phyloP scores from a whole-genome alignment of 2,888 invertebrate genomes.

The Dorcus parallelipipedus region DNA sequence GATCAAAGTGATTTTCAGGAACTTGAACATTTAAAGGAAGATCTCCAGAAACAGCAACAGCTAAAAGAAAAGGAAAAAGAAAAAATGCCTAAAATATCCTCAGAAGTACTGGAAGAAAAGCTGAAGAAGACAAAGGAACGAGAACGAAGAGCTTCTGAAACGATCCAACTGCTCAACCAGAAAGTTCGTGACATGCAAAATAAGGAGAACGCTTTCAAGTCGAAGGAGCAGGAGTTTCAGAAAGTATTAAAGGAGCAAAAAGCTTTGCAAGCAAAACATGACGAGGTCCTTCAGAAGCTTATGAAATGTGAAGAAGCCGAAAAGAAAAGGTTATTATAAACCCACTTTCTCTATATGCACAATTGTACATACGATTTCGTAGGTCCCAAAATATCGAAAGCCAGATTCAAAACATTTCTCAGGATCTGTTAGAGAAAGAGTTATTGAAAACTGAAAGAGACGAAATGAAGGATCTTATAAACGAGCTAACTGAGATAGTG shows the following conservation, averaged over 20 bases:
- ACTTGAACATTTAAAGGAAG: conserved; percentile 7
- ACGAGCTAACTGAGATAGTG: conserved; percentile 19
- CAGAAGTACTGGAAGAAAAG: conserved; percentile 6
- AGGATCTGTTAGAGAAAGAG: conserved; percentile 18
- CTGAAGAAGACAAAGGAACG: conserved; percentile 13
- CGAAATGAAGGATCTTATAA: conserved; percentile 19
- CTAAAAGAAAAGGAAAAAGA: not conserved
- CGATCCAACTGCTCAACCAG: conserved; percentile 8
- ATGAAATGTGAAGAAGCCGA: conserved; percentile 14
- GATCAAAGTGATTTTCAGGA: conserved; percentile 4
- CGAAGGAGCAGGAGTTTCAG: conserved; percentile 16
- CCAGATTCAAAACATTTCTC: conserved; percentile 15
- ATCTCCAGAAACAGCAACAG: conserved; percentile 6
- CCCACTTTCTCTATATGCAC: not conserved
- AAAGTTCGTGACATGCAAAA: conserved; percentile 14
- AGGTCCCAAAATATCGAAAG: conserved; percentile 12
- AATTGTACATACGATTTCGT: not conserved
- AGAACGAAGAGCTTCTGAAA: conserved; percentile 12
- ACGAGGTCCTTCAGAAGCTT: conserved; percentile 13
- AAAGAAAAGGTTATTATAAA: conserved; percentile 10
- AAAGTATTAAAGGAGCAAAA: conserved; percentile 11
- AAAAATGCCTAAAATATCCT: conserved; percentile 4
- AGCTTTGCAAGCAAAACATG: conserved; percentile 18
- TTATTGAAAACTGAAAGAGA: conserved; percentile 20
- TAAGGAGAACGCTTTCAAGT: conserved; percentile 5